A percentile compares a stretch with the other conserved stretches of the same genome.
Evolutionary conservation across 2,113 vertebrate genomes (phyloP).

Genomic region (Hoplias malabaricus): DNA sequence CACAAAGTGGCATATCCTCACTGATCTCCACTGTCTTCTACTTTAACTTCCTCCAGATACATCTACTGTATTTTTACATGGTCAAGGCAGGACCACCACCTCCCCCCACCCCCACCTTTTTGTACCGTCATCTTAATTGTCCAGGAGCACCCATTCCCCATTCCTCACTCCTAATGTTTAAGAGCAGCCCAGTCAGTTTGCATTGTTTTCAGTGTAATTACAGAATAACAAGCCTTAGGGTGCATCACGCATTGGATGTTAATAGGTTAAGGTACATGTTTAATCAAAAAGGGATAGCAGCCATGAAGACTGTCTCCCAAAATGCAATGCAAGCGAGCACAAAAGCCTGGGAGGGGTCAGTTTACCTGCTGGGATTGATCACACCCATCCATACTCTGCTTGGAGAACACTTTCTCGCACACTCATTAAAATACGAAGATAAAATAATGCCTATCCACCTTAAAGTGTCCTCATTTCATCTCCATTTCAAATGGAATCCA

Average conservation of each 20-base stretch:
- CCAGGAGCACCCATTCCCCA: background rate
- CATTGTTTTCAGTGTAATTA: background rate
- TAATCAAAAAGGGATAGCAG: background rate
- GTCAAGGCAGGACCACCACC: background rate
- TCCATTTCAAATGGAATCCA: background rate
- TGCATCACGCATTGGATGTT: background rate
- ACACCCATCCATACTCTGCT: background rate
- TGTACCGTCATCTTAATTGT: background rate
- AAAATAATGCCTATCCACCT: background rate
- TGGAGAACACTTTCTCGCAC: background rate
- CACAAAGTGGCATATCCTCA: too few relatives aligned
- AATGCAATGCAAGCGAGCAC: constrained; percentile 45
- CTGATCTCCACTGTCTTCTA: too few relatives aligned
- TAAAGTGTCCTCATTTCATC: background rate
- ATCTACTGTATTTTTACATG: background rate
- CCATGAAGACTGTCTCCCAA: constrained; percentile 14
- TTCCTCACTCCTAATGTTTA: background rate
- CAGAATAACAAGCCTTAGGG: background rate
- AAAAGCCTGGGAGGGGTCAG: constrained; percentile 24
- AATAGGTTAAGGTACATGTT: background rate
- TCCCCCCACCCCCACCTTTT: background rate
- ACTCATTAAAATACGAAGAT: background rate
- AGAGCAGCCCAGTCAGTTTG: background rate
- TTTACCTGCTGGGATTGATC: constrained; percentile 26
- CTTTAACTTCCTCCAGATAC: too few relatives aligned